Percentiles rank a stretch among this genome's conserved stretches.
These are phyloP conservation scores for Anser brachyrhynchus DNA, from an alignment of 2,113 vertebrate genomes.

Conservation along the genomic window DNA sequence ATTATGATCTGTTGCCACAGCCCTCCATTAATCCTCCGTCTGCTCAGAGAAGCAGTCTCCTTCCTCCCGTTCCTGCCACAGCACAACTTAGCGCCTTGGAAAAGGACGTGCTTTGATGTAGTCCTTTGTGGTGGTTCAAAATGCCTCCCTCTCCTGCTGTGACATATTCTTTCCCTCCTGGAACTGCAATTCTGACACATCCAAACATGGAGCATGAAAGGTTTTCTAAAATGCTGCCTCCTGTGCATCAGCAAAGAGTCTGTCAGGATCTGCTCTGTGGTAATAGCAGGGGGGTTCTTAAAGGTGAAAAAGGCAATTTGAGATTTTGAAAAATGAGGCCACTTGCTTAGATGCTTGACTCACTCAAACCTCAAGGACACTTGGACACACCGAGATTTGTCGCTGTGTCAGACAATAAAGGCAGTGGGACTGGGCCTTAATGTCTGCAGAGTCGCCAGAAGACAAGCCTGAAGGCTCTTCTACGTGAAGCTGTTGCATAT, in stretches of 20 bases:
- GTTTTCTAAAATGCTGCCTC: not conserved
- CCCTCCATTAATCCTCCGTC: not conserved
- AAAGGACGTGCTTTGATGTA: not conserved
- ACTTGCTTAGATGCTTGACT: not conserved
- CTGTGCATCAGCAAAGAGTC: not conserved
- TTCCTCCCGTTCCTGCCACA: not conserved
- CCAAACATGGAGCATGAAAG: not conserved
- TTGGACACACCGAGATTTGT: not conserved
- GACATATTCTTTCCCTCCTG: not conserved
- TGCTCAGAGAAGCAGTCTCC: not conserved
- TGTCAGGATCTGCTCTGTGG: not conserved
- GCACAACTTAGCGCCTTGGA: not conserved
- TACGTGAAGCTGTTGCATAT: no score
- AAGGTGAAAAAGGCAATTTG: conserved; percentile 19
- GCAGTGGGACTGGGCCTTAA: not conserved
- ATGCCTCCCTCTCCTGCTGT: not conserved
- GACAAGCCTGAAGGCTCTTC: not conserved
- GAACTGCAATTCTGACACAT: not conserved
- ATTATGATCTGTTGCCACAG: not conserved
- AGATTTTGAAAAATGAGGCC: not conserved
- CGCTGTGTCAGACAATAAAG: not conserved
- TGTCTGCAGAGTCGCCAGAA: not conserved
- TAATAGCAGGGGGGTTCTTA: not conserved
- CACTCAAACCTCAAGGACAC: not conserved
- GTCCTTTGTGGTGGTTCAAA: not conserved